A percentile compares a stretch with the other conserved stretches of the same genome.
Conservation (phyloP, 2,113 vertebrate genomes). For the Mormoops blainvillei region DNA sequence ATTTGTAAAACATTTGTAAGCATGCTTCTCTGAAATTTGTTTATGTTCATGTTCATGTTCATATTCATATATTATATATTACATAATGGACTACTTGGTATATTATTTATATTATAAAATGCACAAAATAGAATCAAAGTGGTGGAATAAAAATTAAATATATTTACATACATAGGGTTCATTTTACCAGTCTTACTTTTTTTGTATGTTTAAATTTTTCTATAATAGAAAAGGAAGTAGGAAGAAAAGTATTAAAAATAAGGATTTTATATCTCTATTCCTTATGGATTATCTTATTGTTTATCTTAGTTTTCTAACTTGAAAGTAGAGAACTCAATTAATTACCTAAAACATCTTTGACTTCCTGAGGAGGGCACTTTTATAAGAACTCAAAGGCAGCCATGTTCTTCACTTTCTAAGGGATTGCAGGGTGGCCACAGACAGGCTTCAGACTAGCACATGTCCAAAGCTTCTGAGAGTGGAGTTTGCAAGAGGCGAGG, state of each 20-base stretch:
- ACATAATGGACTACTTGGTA: neutral
- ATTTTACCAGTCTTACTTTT: neutral
- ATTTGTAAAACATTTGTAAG: neutral
- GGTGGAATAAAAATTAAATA: constrained; percentile 4
- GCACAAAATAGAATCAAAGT: neutral
- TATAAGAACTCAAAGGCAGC: neutral
- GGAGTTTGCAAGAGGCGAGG: neutral
- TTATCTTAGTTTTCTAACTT: neutral
- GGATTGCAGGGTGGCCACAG: neutral
- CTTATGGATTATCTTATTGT: neutral
- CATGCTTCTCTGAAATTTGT: neutral
- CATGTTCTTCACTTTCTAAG: neutral
- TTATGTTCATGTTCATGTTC: neutral
- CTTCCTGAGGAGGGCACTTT: neutral
- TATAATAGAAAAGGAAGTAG: neutral
- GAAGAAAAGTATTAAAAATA: neutral
- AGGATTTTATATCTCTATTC: neutral
- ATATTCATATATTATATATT: neutral
- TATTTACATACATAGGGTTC: neutral
- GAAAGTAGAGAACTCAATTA: neutral
- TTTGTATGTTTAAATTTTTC: neutral
- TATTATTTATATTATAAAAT: neutral
- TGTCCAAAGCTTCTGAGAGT: neutral
- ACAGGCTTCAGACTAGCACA: neutral
- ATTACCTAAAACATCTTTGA: neutral